A percentile compares a stretch with the other conserved stretches of the same genome.
These are phyloP conservation scores for Drosophila leontia DNA, from an alignment of 1,140 invertebrate species.

Conservation along the genomic window DNA sequence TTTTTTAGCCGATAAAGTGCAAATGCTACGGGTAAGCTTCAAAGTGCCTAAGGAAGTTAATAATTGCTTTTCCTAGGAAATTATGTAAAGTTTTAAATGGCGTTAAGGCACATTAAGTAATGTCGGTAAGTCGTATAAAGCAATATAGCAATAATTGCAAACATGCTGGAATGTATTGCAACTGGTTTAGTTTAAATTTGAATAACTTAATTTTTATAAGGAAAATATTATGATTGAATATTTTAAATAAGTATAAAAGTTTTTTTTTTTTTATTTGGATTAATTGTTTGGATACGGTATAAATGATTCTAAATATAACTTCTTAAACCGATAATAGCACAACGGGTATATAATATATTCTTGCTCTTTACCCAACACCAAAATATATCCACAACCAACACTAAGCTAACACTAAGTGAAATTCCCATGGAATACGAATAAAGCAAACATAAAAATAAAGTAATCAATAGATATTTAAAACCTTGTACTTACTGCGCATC, in stretches of 20 bases:
- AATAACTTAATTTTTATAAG: not conserved
- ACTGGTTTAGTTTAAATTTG: not conserved
- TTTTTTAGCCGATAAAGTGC: slow-evolving; percentile 15
- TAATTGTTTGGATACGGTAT: not conserved
- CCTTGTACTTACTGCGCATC: slow-evolving; percentile 83
- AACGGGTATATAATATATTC: not conserved
- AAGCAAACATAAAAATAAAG: slow-evolving; percentile 1
- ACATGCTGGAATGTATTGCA: not conserved
- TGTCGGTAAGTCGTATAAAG: not conserved
- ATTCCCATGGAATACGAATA: slow-evolving; percentile 7
- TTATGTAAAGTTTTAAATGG: not conserved
- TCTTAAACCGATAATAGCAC: too few relatives aligned
- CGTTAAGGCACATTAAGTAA: not conserved
- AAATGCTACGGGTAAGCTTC: not conserved
- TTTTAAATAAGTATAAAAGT: too few relatives aligned
- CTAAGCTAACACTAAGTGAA: slow-evolving; percentile 5
- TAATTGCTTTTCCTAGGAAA: not conserved
- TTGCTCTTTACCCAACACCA: slow-evolving; percentile 3
- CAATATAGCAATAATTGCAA: not conserved
- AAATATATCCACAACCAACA: slow-evolving; percentile 12
- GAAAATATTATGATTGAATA: not conserved
- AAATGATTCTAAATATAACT: not conserved
- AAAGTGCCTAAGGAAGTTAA: not conserved
- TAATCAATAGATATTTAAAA: not conserved
- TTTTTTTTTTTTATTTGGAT: not conserved